These are phyloP conservation scores for Ecdyonurus torrentis DNA, from an alignment of 2,888 invertebrate species.

Conservation along the genomic window DNA sequence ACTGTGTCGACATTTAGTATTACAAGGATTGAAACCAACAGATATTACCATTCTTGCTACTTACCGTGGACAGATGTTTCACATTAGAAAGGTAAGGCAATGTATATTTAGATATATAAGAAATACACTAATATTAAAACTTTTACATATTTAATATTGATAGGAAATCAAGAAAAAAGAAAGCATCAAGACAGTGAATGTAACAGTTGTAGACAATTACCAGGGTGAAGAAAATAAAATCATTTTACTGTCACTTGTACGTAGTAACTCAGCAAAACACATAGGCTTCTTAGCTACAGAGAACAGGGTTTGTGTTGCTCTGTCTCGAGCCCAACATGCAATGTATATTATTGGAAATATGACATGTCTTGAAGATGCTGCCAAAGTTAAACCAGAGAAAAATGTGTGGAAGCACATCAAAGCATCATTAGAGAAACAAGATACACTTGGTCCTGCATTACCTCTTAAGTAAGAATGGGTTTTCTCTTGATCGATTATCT, in stretches of 20 bases:
- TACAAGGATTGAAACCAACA: slow-evolving; percentile 22
- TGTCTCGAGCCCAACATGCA: slow-evolving; percentile 23
- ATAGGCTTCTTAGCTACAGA: slow-evolving; percentile 19
- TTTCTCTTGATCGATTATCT: no score
- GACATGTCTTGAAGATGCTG: slow-evolving; percentile 16
- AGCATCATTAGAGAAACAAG: slow-evolving; percentile 27
- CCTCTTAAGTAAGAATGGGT: background rate
- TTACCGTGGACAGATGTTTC: slow-evolving; percentile 26
- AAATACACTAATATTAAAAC: no score
- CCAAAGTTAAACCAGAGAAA: slow-evolving; percentile 18
- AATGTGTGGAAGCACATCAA: slow-evolving; percentile 32
- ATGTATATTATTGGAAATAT: slow-evolving; percentile 24
- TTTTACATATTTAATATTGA: background rate
- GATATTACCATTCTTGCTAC: slow-evolving; percentile 28
- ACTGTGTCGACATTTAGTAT: slow-evolving; percentile 22
- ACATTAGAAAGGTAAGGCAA: slow-evolving; percentile 17
- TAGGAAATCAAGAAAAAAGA: slow-evolving; percentile 11
- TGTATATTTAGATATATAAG: no score
- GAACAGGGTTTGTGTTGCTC: slow-evolving; percentile 19
- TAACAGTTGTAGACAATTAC: slow-evolving; percentile 24
- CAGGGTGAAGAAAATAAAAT: slow-evolving; percentile 24
- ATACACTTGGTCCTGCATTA: slow-evolving; percentile 25
- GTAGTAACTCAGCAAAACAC: slow-evolving; percentile 19
- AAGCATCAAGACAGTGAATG: slow-evolving; percentile 17
- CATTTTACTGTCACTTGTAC: slow-evolving; percentile 23